Evolutionary conservation across 2,797 vertebrate genomes (phyloP).

Genomic region (Gallirallus australis): DNA sequence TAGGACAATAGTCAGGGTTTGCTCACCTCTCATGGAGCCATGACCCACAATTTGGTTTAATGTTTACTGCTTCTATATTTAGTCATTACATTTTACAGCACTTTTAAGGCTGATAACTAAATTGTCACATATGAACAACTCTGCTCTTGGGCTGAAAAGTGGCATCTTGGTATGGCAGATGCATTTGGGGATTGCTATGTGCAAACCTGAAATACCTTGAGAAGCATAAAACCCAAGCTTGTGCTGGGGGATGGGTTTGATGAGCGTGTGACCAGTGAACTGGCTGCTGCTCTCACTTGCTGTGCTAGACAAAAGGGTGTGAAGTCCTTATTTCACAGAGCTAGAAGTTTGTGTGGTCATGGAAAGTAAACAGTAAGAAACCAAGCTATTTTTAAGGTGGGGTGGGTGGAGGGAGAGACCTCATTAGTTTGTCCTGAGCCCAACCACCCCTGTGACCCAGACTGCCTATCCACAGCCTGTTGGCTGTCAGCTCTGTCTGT

Average conservation of each 20-base stretch:
- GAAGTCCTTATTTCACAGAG: background rate
- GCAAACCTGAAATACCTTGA: background rate
- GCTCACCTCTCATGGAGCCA: background rate
- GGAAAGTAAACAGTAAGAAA: slow-evolving; percentile 14
- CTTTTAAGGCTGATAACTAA: background rate
- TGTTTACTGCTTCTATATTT: background rate
- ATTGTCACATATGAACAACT: background rate
- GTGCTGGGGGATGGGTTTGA: background rate
- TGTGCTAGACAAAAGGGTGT: background rate
- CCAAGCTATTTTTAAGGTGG: background rate
- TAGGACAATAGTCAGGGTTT: background rate
- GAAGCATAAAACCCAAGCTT: background rate
- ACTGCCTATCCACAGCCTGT: background rate
- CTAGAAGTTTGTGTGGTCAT: background rate
- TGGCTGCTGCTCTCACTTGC: background rate
- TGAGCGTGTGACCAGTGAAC: rapidly evolving
- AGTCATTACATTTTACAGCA: background rate
- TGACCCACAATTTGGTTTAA: background rate
- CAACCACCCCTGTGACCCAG: background rate
- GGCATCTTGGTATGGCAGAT: background rate
- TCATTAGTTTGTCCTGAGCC: background rate
- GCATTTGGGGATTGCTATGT: rapidly evolving
- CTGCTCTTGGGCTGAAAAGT: background rate
- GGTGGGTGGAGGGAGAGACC: background rate
- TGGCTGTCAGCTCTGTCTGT: background rate